Conservation (phyloP, 2,113 vertebrate genomes). For the Pseudopipra pipra region DNA sequence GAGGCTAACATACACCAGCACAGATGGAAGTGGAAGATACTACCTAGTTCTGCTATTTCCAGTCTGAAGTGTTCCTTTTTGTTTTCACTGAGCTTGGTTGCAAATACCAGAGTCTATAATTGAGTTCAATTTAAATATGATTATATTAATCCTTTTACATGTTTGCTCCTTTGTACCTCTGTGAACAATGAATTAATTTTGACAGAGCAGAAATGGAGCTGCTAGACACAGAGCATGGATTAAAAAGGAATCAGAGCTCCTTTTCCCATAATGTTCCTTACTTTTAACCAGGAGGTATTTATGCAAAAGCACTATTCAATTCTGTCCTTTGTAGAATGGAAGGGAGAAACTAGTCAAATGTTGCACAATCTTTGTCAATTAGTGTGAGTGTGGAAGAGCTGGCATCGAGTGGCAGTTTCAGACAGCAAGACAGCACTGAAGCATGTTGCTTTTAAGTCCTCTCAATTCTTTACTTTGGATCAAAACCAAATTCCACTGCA, state of each 20-base stretch:
- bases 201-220: not conserved
- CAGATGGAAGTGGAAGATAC: not conserved
- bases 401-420: not conserved
- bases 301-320: not conserved
- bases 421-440: not conserved
- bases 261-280: not conserved
- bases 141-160: not conserved
- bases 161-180: not conserved
- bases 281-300: not conserved
- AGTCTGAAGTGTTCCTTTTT: not conserved
- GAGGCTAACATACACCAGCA: fast-evolving
- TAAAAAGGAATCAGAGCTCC: not conserved
- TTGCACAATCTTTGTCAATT: not conserved
- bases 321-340: not conserved
- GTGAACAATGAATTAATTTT: not conserved
- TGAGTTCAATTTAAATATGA: not conserved
- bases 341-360: not conserved
- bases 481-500: not conserved
- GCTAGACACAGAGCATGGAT: not conserved
- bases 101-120: not conserved
- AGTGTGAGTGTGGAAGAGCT: not conserved
- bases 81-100: not conserved
- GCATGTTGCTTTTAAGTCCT: not conserved
- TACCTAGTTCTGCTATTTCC: not conserved
- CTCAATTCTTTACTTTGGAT: not conserved